These are phyloP conservation scores for Sarcophilus harrisii DNA, from an alignment of 2,797 vertebrate species.

Conservation along the genomic window DNA sequence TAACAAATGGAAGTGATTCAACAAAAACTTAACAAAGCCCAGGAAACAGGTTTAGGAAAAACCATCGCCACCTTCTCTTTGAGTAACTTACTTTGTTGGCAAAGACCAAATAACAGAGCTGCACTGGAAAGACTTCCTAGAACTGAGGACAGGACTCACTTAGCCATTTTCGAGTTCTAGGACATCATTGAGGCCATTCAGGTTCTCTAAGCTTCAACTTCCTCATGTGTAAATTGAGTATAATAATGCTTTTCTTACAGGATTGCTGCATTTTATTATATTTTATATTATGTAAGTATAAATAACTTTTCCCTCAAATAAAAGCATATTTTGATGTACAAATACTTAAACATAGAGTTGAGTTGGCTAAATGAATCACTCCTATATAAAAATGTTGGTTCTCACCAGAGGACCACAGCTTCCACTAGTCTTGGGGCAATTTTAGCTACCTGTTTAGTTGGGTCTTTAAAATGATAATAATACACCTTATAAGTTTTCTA, in stretches of 20 bases:
- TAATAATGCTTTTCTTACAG: not conserved
- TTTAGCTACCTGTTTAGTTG: not conserved
- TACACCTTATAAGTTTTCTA: not conserved
- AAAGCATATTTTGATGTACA: not conserved
- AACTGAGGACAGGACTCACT: not conserved
- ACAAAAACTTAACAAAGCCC: conserved; percentile 2
- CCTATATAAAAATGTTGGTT: not conserved
- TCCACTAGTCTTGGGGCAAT: not conserved
- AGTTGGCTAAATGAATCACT: conserved; percentile 1
- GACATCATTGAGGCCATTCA: not conserved
- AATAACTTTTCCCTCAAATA: not conserved
- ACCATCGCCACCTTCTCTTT: not conserved
- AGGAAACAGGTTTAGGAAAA: conserved; percentile 36
- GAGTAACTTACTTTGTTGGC: not conserved
- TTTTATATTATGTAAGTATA: not conserved
- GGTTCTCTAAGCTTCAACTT: not conserved
- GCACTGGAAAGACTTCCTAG: not conserved
- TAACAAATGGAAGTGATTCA: not conserved
- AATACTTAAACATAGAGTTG: not conserved
- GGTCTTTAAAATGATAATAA: conserved; percentile 3
- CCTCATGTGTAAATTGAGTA: not conserved
- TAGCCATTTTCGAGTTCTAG: not conserved
- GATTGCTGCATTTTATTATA: not conserved
- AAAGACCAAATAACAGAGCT: conserved; percentile 5
- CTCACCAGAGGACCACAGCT: not conserved